Evolutionary conservation across 2,797 vertebrate genomes (phyloP), one percentile per base, ranked within the genome.

Genomic region (Podarcis lilfordi): DNA sequence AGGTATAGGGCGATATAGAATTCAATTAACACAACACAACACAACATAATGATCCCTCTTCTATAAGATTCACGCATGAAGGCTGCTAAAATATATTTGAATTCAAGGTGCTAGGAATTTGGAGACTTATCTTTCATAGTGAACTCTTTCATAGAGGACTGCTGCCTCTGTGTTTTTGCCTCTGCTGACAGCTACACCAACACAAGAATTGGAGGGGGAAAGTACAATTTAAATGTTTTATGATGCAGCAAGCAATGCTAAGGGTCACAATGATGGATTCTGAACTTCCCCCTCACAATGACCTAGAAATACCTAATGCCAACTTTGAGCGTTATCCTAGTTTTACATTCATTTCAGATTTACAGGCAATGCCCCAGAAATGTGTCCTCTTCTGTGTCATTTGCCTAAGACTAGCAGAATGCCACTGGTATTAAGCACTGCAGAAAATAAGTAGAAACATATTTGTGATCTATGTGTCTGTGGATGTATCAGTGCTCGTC

Each of bases 401-500:
- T 43, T 74, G 35, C 69, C 86, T 43, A 81, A 66, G 25, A 35
- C 71, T 37, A 81, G 29, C 64, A 15, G 69, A 82, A 75, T 35
- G 37, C 27, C 27, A 75, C 37, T 8, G 25, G 50, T n/a, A 64
- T 87, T 74, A 81, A 81, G 43, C 37, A n/a, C 37, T 43, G 35
- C 74, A 75, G 69, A 71, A 64, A 75, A 82, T 59, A 45, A 74
- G 61, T 64, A 64, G 61, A 29, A 45, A 43, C 32, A 45, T 68
- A 66, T 77, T 78, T 85, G 45, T 75, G 79, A 61, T 78, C 35
- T 74, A 72, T 61, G 37, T 81, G 29, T 82, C 27, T 32, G 86
- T 45, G 27, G 37, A 80, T 69, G 21, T 86, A 86, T 80, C 64
- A 43, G 27, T 64, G 82, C 71, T 75, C 37, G 11, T 76, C 35